Base-by-base conservation (phyloP, 2,113 vertebrate species). In the Syrmaticus mikado region DNA sequence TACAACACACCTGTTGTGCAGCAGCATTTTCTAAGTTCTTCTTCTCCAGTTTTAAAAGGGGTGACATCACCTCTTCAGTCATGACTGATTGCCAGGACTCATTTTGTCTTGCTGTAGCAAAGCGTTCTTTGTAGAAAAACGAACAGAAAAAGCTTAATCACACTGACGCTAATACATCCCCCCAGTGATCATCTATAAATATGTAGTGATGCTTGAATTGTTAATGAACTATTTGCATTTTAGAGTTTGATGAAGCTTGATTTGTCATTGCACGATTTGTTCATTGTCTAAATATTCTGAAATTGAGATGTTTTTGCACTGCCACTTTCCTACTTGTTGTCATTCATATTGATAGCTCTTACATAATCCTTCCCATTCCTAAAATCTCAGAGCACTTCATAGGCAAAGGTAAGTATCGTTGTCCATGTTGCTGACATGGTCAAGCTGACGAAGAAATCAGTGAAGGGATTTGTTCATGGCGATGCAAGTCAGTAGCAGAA, bases 221-320 rank as follows among this genome's bases (percentile, higher is more conserved):
- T 55, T 96, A 90, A 94, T 82, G 88, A 93, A 34, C 86, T 92
- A 81, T 95, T 92, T 95, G 82, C 91, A 89, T 91, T 90, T 83
- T 30, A 52, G 79, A 71, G 43, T 89, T 85, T 92, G 90, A 79
- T 91, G 89, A 92, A 91, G 75, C 76, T 75, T 94, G 79, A 87
- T 94, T 96, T 94, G 32, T 83, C 72, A 36, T 71, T 75, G 50
- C 50, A 57, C 78, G 78, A 80, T 94, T 94, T 85, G 36, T 40
- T 94, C 85, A 89, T 92, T 91, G 55, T 90, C 82, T 68, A 77
- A 95, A 66, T 80, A 86, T 65, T 83, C 76, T 65, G 32, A 81
- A 78, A 78, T 55, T 48, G 61, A 60, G n/a, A 30, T 17, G 10
- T 57, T 82, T 81, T 75, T 65, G 55, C 70, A 32, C 32, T 91